Base-by-base conservation (phyloP, 2,797 vertebrate species). In the Tolypeutes matacus region DNA sequence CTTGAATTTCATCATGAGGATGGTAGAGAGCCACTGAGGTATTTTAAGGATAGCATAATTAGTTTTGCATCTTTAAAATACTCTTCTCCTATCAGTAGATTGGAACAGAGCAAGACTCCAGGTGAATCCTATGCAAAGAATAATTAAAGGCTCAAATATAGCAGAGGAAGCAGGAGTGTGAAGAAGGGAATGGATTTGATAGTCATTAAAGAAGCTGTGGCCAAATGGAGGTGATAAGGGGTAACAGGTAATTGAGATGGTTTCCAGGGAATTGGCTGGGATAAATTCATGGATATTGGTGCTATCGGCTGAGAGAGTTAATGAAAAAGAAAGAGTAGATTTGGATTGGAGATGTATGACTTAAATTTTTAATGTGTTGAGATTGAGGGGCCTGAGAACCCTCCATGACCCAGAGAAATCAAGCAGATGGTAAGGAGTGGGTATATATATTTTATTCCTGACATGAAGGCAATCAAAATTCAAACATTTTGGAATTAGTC, bases 401-500 rank as follows among this genome's bases (percentile, higher is more conserved):
- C 1, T 29, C 49, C n/a, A 64, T 27, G 31, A 77, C 25, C 81
- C 49, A 64, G 70, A 51, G 21, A 53, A 49, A 21, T 62, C 80
- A 42, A 94, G 15, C 5, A 27, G 3, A 36, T 14, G 21, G 9
- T 93, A n/a, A 46, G 34, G 76, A 78, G 51, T 53, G 3, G 15
- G 5, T 3, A 17, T 53, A 17, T 7, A 7, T 56, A 56, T 56
- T 56, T 56, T 56, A 21, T 56, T 56, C 39, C 29, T 42, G 4
- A n/a, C 4, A 65, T 75, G 12, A 92, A 85, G 6, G 31, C 73
- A 83, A 78, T 12, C 5, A 9, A 86, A 92, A 73, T 70, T 51
- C 86, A 95, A 94, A 89, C 15, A 77, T 82, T 93, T 95, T 86
- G 9, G 5, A 53, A 91, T n/a, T 4, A 46, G 10, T 29, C 60